Percentiles rank a stretch among this genome's conserved stretches.
phyloP scores from a whole-genome alignment of 2,797 vertebrate genomes.

The Peromyscus eremicus region DNA sequence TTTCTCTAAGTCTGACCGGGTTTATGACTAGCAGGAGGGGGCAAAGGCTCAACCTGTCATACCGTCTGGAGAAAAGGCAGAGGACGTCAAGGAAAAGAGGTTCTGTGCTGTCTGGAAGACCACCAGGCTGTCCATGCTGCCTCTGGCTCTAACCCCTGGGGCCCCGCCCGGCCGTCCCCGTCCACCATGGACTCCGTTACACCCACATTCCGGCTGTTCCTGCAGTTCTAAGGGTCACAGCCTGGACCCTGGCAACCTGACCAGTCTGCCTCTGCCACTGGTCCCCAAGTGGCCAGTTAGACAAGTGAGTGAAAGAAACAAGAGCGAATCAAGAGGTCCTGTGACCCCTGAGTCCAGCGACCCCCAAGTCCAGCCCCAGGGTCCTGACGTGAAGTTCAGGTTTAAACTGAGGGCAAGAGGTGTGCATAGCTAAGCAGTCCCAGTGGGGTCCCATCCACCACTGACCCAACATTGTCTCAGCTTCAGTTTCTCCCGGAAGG shows the following conservation, averaged over 20 bases:
- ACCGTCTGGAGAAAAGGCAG: neutral
- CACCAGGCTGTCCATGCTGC: no score
- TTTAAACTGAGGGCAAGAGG: neutral
- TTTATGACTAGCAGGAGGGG: neutral
- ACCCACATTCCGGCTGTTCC: neutral
- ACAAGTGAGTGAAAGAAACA: neutral
- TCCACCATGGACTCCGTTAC: accelerated
- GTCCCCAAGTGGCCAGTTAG: neutral
- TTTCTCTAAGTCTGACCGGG: neutral
- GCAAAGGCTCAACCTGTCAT: neutral
- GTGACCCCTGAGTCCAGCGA: no score
- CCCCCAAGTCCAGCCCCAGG: neutral
- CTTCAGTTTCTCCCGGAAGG: neutral
- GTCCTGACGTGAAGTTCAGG: neutral
- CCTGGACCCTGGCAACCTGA: neutral
- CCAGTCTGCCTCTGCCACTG: neutral
- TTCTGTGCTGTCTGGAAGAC: neutral
- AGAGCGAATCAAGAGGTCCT: neutral
- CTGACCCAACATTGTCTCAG: neutral
- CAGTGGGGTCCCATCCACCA: neutral
- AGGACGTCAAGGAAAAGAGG: neutral
- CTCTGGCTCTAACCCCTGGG: neutral
- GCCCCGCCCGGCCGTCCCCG: neutral
- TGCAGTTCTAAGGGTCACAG: neutral
- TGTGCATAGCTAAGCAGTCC: no score